Conservation (phyloP, 2,113 vertebrate species). For the Rhea americana region DNA sequence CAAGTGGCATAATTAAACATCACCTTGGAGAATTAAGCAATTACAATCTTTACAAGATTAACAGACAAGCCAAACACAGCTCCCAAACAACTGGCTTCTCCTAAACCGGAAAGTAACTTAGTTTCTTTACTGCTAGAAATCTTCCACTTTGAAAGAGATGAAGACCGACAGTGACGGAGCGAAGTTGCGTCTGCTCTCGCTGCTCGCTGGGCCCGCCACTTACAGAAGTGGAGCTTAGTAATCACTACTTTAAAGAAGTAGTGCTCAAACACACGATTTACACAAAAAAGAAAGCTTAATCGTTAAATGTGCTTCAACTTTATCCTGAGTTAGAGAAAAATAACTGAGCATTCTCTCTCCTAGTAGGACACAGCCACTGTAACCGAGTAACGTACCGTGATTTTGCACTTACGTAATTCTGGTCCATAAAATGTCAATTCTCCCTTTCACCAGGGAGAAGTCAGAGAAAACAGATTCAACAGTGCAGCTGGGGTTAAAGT, state of each 20-base stretch:
- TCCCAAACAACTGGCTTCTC: neutral
- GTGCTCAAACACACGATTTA: neutral
- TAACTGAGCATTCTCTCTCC: neutral
- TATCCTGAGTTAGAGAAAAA: neutral
- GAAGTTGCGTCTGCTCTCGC: neutral
- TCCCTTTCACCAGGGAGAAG: neutral
- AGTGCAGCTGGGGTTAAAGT: neutral
- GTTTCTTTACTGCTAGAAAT: neutral
- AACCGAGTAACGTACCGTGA: neutral
- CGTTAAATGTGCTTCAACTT: accelerated
- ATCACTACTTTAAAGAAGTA: neutral
- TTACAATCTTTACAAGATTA: neutral
- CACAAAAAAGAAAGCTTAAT: neutral
- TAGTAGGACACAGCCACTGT: neutral
- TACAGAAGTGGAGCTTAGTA: neutral
- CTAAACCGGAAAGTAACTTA: neutral
- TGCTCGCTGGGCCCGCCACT: neutral
- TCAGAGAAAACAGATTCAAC: neutral
- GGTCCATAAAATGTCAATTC: neutral
- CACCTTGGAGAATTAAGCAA: neutral
- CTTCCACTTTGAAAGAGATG: neutral
- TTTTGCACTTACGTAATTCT: accelerated
- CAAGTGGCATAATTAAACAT: neutral
- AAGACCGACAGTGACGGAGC: accelerated
- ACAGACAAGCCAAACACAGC: neutral